Base-by-base conservation (phyloP, 2,113 vertebrate species). In the Struthidea cinerea region DNA sequence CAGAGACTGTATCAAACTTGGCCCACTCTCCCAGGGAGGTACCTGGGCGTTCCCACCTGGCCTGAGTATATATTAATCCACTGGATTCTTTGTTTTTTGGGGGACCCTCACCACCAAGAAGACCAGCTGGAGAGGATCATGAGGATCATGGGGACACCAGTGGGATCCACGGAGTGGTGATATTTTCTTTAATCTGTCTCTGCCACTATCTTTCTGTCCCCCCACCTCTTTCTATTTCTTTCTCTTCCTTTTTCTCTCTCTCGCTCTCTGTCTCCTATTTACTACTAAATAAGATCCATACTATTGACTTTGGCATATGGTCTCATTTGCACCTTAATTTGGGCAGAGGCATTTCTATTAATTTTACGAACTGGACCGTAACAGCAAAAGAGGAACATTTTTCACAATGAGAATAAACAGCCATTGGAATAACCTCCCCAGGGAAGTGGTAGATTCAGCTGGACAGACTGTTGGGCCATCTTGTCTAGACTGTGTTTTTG, bases 1-100 rank as follows among this genome's bases (percentile, higher is more conserved):
- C 26, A n/a, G 56, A 42, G 32, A 20, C 3, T 23, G 1, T 11
- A 37, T 35, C 46, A 44, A 26, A 61, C 32, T 32, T 61, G 26
- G 1, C 9, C 8, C 30, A 5, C 10, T 1, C 14, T 26, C 49
- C 49, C 49, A 27, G 32, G 5, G 56, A 60, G 3, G 11, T 21
- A 53, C 13, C 47, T 20, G 16, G 16, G 10, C 13, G 7, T 37
- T 73, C 27, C 27, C 39, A 22, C 21, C 6, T 53, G 67, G 13
- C 8, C 46, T 61, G 26, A 61, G 16, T 6, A 37, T 32, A 30
- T 10, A 26, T 33, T 63, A 44, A 63, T 57, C 17, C 10, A 33
- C 26, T 37, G 8, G 13, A 44, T 21, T 44, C 27, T 53, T 5
- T 37, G 39, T 21, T 46, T 63, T 44, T 6, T 37, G 27, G 26